phyloP scores from a whole-genome alignment of 2,113 vertebrate species.

The Xiphorhynchus elegans region DNA sequence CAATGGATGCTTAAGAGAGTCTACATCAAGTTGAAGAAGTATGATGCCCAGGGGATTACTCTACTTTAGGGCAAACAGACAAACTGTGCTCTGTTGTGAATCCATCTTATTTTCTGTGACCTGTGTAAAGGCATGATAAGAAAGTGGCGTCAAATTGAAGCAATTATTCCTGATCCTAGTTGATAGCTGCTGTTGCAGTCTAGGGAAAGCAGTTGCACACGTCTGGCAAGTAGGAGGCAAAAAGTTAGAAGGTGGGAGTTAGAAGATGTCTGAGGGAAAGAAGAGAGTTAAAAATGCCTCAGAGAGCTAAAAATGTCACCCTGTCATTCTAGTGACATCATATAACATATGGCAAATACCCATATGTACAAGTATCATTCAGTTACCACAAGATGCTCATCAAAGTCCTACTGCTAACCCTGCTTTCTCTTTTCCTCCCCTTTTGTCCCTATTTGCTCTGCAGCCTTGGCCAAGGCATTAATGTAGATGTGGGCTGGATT shows the following conservation, averaged over 20 bases:
- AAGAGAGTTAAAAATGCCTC: not conserved
- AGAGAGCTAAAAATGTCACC: not conserved
- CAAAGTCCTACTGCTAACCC: not conserved
- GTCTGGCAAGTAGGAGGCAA: not conserved
- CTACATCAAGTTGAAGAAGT: not conserved
- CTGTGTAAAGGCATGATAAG: not conserved
- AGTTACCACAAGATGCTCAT: not conserved
- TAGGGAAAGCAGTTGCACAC: not conserved
- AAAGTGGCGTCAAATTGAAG: not conserved
- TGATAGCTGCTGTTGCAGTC: not conserved
- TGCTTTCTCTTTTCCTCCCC: not conserved
- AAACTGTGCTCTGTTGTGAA: not conserved
- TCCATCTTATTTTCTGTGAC: not conserved
- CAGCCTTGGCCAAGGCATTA: accelerated
- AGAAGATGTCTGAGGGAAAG: not conserved
- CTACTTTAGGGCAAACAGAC: not conserved
- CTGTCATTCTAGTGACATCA: not conserved
- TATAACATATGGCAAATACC: not conserved
- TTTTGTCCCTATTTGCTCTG: not conserved
- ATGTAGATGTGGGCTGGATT: not conserved
- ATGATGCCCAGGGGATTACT: not conserved
- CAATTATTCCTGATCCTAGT: not conserved
- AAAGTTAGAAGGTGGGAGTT: not conserved
- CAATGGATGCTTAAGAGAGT: not conserved
- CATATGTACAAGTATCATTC: not conserved